These are phyloP conservation scores for Oplegnathus fasciatus DNA, from an alignment of 2,113 vertebrate genomes.

Conservation along the genomic window DNA sequence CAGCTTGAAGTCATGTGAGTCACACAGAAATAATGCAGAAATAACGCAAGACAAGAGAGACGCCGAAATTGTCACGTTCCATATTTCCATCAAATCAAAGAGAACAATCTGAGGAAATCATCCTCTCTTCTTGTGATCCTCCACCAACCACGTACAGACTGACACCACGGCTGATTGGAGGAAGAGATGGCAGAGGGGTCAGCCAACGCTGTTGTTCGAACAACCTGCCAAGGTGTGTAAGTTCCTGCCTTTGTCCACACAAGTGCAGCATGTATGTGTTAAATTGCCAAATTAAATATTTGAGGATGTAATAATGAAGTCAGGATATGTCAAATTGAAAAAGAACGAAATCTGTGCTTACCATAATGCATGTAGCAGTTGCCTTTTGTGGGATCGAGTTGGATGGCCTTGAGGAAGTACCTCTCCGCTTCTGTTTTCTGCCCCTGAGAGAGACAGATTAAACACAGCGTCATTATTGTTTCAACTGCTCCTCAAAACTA, in stretches of 20 bases:
- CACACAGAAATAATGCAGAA: neutral
- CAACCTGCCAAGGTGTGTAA: neutral
- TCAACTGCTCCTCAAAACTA: constrained; percentile 50
- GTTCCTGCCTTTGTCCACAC: constrained; percentile 49
- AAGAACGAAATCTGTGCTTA: constrained; percentile 75
- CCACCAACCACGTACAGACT: neutral
- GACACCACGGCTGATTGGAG: constrained; percentile 8
- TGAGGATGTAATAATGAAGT: constrained; percentile 27
- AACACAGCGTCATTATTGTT: constrained; percentile 64
- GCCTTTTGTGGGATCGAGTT: constrained; percentile 96
- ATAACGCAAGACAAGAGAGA: constrained; percentile 1
- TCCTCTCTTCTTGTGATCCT: neutral
- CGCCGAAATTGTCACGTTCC: constrained; percentile 45
- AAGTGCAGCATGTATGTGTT: neutral
- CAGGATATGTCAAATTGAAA: constrained; percentile 25
- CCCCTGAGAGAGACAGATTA: constrained; percentile 86
- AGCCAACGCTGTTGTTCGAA: constrained; percentile 18
- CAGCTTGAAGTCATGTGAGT: neutral
- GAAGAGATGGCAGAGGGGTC: constrained; percentile 39
- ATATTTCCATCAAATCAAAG: constrained; percentile 20
- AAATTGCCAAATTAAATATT: constrained; percentile 23
- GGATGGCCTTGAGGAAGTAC: constrained; percentile 97
- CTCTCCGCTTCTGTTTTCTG: constrained; percentile 96
- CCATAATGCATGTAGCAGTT: constrained; percentile 99
- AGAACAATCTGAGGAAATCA: constrained; percentile 72